phyloP scores from a whole-genome alignment of 2,888 invertebrate species.

The Yponomeuta evonymella region DNA sequence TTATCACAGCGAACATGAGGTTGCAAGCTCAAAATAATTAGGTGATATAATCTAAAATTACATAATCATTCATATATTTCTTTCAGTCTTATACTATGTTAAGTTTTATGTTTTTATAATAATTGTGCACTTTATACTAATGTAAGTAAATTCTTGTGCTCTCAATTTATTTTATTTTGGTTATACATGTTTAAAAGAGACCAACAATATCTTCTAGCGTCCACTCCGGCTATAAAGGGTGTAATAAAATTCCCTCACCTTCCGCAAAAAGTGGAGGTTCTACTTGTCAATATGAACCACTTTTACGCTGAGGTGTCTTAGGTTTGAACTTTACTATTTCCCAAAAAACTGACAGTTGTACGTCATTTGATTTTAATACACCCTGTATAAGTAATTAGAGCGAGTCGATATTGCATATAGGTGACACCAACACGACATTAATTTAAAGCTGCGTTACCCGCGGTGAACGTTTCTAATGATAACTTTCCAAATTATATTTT shows the following conservation, averaged over 20 bases:
- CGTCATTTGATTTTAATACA: no score
- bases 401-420: background rate
- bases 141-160: conserved; percentile 54
- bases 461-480: background rate
- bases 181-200: background rate
- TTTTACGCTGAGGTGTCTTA: no score
- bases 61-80: conserved; percentile 33
- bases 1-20: conserved; percentile 63
- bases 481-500: background rate
- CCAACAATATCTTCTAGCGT: background rate
- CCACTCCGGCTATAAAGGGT: background rate
- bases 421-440: background rate
- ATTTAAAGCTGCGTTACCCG: background rate
- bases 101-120: conserved; percentile 45
- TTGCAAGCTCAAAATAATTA: conserved; percentile 45
- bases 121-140: conserved; percentile 62
- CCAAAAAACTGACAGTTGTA: no score
- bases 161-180: conserved; percentile 8
- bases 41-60: conserved; percentile 37
- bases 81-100: conserved; percentile 68
- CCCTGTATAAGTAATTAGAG: background rate
- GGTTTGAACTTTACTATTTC: background rate
- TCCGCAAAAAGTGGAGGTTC: background rate
- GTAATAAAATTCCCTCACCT: background rate
- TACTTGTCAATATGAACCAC: no score